Conservation (phyloP, 1,140 invertebrate genomes). For the Drosophila tropicalis region DNA sequence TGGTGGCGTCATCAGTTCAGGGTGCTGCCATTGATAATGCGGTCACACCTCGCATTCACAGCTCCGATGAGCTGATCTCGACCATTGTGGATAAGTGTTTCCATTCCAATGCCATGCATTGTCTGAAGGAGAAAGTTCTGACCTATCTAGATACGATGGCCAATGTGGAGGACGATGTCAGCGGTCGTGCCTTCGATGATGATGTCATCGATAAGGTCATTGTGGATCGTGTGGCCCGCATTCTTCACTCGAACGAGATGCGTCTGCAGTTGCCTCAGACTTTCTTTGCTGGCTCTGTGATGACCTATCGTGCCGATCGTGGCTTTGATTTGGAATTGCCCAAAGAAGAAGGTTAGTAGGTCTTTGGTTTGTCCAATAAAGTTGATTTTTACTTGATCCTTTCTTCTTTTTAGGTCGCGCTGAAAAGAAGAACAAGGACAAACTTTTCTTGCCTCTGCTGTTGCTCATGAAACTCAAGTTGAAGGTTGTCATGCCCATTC, state of each 20-base stretch:
- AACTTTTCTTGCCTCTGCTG: slow-evolving; percentile 90
- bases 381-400: background rate
- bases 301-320: slow-evolving; percentile 87
- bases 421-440: slow-evolving; percentile 88
- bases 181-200: slow-evolving; percentile 83
- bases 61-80: slow-evolving; percentile 88
- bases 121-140: slow-evolving; percentile 89
- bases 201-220: slow-evolving; percentile 90
- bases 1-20: slow-evolving; percentile 79
- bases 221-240: slow-evolving; percentile 87
- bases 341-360: slow-evolving; percentile 83
- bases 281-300: slow-evolving; percentile 87
- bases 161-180: slow-evolving; percentile 87
- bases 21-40: slow-evolving; percentile 85
- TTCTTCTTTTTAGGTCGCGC: slow-evolving; percentile 58
- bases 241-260: slow-evolving; percentile 89
- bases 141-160: slow-evolving; percentile 88
- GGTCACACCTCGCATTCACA: slow-evolving; percentile 85
- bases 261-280: slow-evolving; percentile 88
- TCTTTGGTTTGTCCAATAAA: slow-evolving; percentile 26
- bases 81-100: slow-evolving; percentile 89
- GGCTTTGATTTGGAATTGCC: slow-evolving; percentile 87
- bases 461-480: slow-evolving; percentile 92
- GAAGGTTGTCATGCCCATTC: slow-evolving; percentile 92
- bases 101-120: slow-evolving; percentile 86